A percentile compares a stretch with the other conserved stretches of the same genome.
Evolutionary conservation across 1,140 invertebrate species (phyloP).

Genomic region (Nebria ingens): DNA sequence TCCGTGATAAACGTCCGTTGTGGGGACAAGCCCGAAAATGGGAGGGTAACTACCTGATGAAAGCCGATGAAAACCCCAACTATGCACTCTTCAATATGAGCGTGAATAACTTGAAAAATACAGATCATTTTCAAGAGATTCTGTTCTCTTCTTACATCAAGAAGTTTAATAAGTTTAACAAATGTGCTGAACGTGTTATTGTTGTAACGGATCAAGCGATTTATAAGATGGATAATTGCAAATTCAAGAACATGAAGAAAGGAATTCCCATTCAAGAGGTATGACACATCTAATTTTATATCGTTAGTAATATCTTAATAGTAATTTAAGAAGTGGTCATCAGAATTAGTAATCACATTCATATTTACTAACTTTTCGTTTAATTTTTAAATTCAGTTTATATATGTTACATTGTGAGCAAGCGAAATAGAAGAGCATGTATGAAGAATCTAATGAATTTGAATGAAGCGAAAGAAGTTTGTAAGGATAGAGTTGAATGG

Average conservation of each 20-base stretch:
- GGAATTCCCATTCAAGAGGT: conserved; percentile 44
- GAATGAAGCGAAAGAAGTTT: too few species aligned
- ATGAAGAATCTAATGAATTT: too few species aligned
- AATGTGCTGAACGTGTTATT: conserved; percentile 78
- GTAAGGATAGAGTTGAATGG: too few species aligned
- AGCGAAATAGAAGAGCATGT: too few species aligned
- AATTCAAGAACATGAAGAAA: conserved; percentile 80
- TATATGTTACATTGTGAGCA: too few species aligned
- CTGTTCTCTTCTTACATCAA: conserved; percentile 50
- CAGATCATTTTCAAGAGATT: conserved; percentile 57
- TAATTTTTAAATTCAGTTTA: too few species aligned
- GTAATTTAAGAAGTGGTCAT: too few species aligned
- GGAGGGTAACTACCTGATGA: conserved; percentile 84
- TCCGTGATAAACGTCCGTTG: conserved; percentile 60
- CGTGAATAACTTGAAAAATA: conserved; percentile 57
- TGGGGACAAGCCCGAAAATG: conserved; percentile 81
- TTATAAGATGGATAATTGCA: conserved; percentile 79
- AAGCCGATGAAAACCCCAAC: conserved; percentile 64
- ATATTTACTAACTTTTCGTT: too few species aligned
- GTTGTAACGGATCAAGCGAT: conserved; percentile 79
- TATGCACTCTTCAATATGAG: conserved; percentile 58
- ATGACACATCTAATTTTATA: too few species aligned
- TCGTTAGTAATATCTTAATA: too few species aligned
- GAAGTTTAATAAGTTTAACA: conserved; percentile 68
- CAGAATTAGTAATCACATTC: too few species aligned